A percentile compares a stretch with the other conserved stretches of the same genome.
These are phyloP conservation scores for Ceratitis capitata DNA, from an alignment of 1,140 invertebrate species.

Conservation along the genomic window DNA sequence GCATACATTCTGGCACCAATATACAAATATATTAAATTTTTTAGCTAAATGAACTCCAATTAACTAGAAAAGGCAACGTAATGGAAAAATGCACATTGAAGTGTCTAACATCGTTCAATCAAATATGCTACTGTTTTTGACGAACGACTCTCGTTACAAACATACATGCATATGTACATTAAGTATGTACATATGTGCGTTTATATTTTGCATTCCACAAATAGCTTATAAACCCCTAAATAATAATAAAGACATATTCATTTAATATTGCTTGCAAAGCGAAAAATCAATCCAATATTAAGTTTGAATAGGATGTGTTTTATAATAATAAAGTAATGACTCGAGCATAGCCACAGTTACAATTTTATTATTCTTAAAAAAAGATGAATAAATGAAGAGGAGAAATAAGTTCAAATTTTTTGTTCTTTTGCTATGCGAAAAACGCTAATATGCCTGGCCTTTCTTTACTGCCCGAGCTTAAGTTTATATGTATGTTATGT, in stretches of 20 bases:
- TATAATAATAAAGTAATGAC: background rate
- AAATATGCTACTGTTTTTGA: slow-evolving; percentile 17
- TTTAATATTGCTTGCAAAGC: background rate
- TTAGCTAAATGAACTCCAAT: slow-evolving; percentile 33
- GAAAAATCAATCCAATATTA: background rate
- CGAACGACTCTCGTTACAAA: background rate
- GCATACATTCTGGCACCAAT: background rate
- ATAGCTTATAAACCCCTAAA: background rate
- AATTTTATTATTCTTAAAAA: background rate
- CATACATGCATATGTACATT: background rate
- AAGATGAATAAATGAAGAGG: background rate
- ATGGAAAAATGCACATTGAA: slow-evolving; percentile 57
- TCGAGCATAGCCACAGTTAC: background rate
- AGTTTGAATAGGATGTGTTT: background rate
- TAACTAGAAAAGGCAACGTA: slow-evolving; percentile 49
- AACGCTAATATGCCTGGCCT: no score
- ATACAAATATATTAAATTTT: background rate
- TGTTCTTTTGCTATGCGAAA: no score
- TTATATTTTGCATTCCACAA: background rate
- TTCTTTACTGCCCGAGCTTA: no score
- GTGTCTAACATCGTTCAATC: slow-evolving; percentile 41
- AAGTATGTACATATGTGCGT: background rate
- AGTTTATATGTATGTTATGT: no score
- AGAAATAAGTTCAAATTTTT: no score
- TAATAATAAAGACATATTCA: background rate